Evolutionary conservation across 2,888 invertebrate genomes (phyloP), one percentile per base, ranked within the genome.

Genomic region (Drosophila mayaguana): DNA sequence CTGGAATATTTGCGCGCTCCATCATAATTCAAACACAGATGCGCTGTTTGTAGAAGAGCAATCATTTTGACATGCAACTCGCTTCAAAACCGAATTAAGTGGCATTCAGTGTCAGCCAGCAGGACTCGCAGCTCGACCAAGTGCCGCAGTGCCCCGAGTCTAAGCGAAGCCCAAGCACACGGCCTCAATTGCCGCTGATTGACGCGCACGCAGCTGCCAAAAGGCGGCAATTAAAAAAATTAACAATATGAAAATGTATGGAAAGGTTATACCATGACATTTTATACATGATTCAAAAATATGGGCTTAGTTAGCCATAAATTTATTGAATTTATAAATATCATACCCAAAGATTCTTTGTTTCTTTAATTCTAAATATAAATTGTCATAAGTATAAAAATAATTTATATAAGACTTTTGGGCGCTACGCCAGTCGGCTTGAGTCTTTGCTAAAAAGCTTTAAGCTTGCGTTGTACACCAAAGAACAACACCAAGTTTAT

Each of bases 21-120:
- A 92, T 91, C 90, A 92, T 92, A 92, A 91, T 91, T 92, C 91
- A 92, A 92, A 92, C 91, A 85, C 84, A 92, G 90, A 91, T 91
- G 92, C 91, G 81, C 83, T 92, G 90, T 92, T 92, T 92, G 89
- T 87, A 90, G 91, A 92, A 91, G 91, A 92, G 91, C 91, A 91
- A 91, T 92, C 92, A 91, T 91, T 91, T 91, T 88, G 90, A 89
- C 91, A 91, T 91, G 90, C 85, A 85, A 91, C 84, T 91, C 89
- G 86, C 90, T 91, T 91, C 90, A 89, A 90, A 91, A 88, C 84
- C 82, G 89, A 89, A 91, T 91, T 91, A 91, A 91, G 91, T 91
- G 91, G 83, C 85, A 85, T 88, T 84, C 85, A 81, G 87, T 84
- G 87, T 83, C 88, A 81, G 88, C 67, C 75, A 70, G 78, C 60